Evolutionary conservation across 2,797 vertebrate genomes (phyloP).

Genomic region (Decapterus maruadsi): DNA sequence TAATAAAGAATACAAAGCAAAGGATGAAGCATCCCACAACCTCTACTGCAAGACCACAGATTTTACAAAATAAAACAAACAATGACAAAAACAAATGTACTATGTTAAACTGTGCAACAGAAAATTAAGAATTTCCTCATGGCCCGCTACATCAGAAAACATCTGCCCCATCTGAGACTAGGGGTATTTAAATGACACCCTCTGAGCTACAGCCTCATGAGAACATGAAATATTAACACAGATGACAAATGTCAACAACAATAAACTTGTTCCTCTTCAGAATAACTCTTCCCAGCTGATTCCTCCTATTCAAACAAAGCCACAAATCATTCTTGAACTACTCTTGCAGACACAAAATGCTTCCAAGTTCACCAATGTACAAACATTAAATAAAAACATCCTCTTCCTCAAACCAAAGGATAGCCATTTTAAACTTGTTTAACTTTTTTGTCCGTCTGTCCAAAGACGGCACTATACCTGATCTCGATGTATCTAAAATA

Average conservation of each 20-base stretch:
- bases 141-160: background rate
- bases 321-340: background rate
- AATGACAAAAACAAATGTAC: too few species aligned
- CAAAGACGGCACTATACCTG: background rate
- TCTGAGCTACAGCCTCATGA: background rate
- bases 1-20: too few species aligned
- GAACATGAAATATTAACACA: background rate
- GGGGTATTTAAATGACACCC: background rate
- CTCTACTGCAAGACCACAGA: too few species aligned
- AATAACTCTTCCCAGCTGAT: background rate
- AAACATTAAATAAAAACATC: background rate
- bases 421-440: background rate
- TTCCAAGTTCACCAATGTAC: background rate
- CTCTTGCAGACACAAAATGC: too few species aligned
- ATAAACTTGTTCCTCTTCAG: background rate
- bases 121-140: background rate
- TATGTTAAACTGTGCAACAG: too few species aligned
- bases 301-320: background rate
- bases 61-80: too few species aligned
- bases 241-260: background rate
- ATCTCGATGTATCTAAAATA: background rate
- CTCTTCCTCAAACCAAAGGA: background rate
- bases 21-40: too few species aligned
- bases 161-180: background rate
- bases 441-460: background rate